Percentiles rank a stretch among this genome's conserved stretches.
phyloP scores from a whole-genome alignment of 92 coral and sea anemone genomes.

The Scolanthus callimorphus region DNA sequence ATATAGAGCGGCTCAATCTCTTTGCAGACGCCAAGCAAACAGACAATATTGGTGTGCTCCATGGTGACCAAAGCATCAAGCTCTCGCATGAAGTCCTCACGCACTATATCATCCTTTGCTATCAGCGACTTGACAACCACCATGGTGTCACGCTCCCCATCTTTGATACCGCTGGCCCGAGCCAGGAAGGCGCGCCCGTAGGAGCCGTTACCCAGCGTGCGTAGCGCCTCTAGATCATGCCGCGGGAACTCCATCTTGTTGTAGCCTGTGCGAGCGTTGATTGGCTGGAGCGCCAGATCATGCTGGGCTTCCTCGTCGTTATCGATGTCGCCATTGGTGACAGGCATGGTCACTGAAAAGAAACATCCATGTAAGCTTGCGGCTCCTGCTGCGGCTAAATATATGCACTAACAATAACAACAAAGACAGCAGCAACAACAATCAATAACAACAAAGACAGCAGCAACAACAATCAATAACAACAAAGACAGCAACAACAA shows the following conservation, averaged over 20 bases:
- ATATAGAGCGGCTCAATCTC: conserved; percentile 82
- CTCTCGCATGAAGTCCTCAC: conserved; percentile 78
- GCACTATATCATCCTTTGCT: conserved; percentile 69
- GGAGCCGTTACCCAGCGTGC: conserved; percentile 88
- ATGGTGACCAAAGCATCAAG: conserved; percentile 65
- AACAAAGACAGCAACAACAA: too few species aligned
- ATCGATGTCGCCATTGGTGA: conserved; percentile 65
- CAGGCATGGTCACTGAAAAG: conserved; percentile 13
- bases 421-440: too few species aligned
- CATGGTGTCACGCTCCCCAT: conserved; percentile 89
- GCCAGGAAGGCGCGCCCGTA: conserved; percentile 96
- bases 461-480: too few species aligned
- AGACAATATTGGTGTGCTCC: conserved; percentile 70
- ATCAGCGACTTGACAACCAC: conserved; percentile 90
- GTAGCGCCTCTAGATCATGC: conserved; percentile 85
- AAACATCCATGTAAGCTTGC: too few species aligned
- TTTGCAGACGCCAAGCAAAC: conserved; percentile 78
- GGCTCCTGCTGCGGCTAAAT: too few species aligned
- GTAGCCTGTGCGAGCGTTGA: conserved; percentile 61
- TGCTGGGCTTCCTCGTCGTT: conserved; percentile 51
- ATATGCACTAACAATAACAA: too few species aligned
- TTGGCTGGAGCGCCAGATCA: conserved; percentile 63
- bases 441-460: too few species aligned
- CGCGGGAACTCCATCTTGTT: conserved; percentile 94
- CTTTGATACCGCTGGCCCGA: conserved; percentile 88